phyloP scores from a whole-genome alignment of 2,797 vertebrate species.

The Molossus alvarezi region DNA sequence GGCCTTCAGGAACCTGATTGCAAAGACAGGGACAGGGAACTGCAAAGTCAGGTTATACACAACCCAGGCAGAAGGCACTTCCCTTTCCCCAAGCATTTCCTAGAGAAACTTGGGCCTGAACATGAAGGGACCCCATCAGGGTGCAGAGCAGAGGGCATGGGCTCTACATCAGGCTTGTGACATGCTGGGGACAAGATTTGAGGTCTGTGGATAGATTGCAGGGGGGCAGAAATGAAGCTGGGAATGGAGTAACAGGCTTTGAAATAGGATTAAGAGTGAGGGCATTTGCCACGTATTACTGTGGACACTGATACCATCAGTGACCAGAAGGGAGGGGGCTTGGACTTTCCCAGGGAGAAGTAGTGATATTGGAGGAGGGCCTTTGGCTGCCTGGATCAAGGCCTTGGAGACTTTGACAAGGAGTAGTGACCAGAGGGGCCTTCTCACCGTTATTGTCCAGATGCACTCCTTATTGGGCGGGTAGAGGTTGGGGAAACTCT shows the following conservation, averaged over 20 bases:
- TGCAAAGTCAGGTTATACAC: slow-evolving; percentile 40
- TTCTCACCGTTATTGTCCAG: slow-evolving; percentile 95
- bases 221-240: not conserved
- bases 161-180: not conserved
- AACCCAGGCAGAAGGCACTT: not conserved
- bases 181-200: not conserved
- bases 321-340: not conserved
- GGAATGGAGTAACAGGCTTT: not conserved
- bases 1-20: slow-evolving; percentile 94
- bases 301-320: not conserved
- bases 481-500: slow-evolving; percentile 94
- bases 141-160: not conserved
- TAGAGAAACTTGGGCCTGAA: not conserved
- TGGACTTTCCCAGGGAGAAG: not conserved
- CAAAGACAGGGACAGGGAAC: not conserved
- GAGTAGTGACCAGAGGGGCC: not conserved
- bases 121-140: no score
- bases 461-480: slow-evolving; percentile 94
- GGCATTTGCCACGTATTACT: not conserved
- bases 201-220: not conserved
- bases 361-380: not conserved
- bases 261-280: not conserved
- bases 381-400: not conserved
- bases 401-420: not conserved
- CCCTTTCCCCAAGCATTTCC: slow-evolving; percentile 16